Evolutionary conservation across 2,113 vertebrate genomes (phyloP).

Genomic region (Cavia aperea): DNA sequence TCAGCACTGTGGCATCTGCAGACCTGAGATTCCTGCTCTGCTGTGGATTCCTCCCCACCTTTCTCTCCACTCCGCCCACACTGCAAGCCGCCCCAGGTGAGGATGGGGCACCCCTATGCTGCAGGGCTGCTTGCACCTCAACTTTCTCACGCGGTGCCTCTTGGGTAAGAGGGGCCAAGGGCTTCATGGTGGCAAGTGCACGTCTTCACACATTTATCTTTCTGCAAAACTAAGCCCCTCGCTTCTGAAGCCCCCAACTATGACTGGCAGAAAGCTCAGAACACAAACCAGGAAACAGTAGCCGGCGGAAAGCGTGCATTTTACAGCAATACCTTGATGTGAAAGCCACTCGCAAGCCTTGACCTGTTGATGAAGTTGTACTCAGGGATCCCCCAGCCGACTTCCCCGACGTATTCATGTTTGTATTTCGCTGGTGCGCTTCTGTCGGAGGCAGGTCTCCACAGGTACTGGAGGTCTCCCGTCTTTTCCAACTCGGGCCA

Average conservation of each 20-base stretch:
- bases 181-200: neutral
- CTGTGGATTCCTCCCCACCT: neutral
- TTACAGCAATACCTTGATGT: slow-evolving; percentile 75
- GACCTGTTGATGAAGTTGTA: slow-evolving; percentile 71
- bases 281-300: neutral
- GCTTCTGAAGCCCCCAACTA: neutral
- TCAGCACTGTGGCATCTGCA: neutral
- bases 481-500: slow-evolving; percentile 69
- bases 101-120: neutral
- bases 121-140: neutral
- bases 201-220: neutral
- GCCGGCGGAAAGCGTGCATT: neutral
- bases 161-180: neutral
- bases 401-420: slow-evolving; percentile 67
- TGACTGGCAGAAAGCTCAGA: neutral
- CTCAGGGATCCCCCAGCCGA: slow-evolving; percentile 78
- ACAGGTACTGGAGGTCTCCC: slow-evolving; percentile 74
- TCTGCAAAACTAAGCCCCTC: neutral
- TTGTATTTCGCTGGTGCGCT: slow-evolving; percentile 49
- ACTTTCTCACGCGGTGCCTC: neutral
- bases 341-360: slow-evolving; percentile 69
- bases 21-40: neutral
- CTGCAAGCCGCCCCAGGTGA: neutral
- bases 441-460: slow-evolving; percentile 51
- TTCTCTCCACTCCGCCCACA: neutral